A percentile compares a stretch with the other conserved stretches of the same genome.
Evolutionary conservation across 1,140 invertebrate species (phyloP).

Genomic region (Solenopsis invicta): DNA sequence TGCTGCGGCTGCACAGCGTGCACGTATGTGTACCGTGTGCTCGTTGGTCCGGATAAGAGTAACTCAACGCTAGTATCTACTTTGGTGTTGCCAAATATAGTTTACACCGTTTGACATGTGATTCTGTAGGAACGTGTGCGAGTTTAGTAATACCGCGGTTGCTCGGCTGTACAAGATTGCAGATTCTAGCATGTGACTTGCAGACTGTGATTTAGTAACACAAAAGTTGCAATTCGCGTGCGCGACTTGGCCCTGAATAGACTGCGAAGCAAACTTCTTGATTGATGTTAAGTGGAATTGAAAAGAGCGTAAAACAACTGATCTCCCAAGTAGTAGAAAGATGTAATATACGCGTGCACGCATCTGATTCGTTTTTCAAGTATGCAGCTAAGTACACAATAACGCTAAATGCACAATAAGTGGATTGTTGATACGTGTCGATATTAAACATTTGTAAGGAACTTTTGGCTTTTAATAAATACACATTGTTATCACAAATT

Average conservation of each 20-base stretch:
- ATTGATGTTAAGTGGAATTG: conserved; percentile 24
- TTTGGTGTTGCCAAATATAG: conserved; percentile 21
- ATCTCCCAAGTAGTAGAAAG: background rate
- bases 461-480: background rate
- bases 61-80: conserved; percentile 23
- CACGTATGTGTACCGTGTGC: background rate
- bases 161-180: conserved; percentile 33
- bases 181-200: background rate
- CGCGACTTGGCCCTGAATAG: background rate
- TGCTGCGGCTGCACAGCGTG: background rate
- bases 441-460: background rate
- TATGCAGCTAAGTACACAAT: background rate
- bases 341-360: background rate
- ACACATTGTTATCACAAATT: background rate
- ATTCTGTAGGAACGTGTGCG: background rate
- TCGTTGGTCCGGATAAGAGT: background rate
- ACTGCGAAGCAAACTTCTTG: conserved; percentile 10
- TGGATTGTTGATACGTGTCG: background rate
- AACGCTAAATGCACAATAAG: too few relatives aligned
- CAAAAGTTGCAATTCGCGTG: conserved; percentile 4
- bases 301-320: conserved; percentile 1
- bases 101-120: conserved; percentile 38
- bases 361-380: background rate
- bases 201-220: conserved; percentile 6
- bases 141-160: conserved; percentile 45